Percentiles rank a stretch among this genome's conserved stretches.
phyloP scores from a whole-genome alignment of 2,113 vertebrate species.

The Athene cunicularia region DNA sequence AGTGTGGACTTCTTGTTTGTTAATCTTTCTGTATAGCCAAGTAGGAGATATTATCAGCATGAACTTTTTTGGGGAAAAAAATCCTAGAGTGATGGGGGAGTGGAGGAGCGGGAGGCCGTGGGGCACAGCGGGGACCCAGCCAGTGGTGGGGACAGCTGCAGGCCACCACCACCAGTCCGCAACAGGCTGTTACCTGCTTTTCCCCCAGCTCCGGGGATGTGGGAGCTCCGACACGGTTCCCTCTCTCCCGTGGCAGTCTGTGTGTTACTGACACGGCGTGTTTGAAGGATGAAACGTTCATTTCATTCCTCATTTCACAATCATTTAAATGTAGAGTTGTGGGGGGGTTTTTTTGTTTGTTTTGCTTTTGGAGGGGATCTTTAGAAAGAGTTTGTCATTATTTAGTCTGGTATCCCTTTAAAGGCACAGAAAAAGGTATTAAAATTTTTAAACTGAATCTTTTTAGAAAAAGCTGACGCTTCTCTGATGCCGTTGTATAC shows the following conservation, averaged over 20 bases:
- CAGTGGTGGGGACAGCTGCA: background rate
- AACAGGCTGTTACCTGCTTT: background rate
- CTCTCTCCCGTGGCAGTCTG: background rate
- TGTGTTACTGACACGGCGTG: background rate
- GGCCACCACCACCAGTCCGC: too few species aligned
- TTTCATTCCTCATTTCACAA: background rate
- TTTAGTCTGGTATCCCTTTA: background rate
- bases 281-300: background rate
- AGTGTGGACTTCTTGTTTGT: accelerated
- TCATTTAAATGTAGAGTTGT: background rate
- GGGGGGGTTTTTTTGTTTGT: too few species aligned
- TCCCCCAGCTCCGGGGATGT: too few species aligned
- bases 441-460: background rate
- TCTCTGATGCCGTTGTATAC: background rate
- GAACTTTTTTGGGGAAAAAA: background rate
- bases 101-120: accelerated
- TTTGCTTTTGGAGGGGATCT: background rate
- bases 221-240: background rate
- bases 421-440: background rate
- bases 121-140: accelerated
- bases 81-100: accelerated
- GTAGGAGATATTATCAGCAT: background rate
- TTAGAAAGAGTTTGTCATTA: background rate
- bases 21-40: background rate
- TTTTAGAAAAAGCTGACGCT: background rate